Evolutionary conservation across 1,140 invertebrate genomes (phyloP), one percentile per base, ranked within the genome.

Genomic region (Aethina tumida): DNA sequence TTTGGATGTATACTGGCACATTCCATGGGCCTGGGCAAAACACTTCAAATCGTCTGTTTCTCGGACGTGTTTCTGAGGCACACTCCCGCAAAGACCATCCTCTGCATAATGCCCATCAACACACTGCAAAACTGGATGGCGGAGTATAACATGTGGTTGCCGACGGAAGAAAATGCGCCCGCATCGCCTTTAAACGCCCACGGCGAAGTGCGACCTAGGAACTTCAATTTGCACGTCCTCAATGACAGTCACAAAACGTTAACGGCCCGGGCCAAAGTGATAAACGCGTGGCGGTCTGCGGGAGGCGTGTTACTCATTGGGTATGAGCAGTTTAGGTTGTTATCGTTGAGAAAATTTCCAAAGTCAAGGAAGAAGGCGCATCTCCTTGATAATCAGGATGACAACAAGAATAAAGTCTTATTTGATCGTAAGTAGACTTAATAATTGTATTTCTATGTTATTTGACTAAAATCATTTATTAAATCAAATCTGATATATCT

Each of bases 11-110:
- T 99, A 49, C 68, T 99, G 14, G 95, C 96, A 4, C 96, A 99
- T 68, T 96, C 92, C 13, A 99, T 99, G 96, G 96, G 96, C 1
- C 69, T 99, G 10, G 96, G 96, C n/a, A 99, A 99, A 69, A 99
- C 96, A 0, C 70, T 99, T 25, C 95, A 97, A 68, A 83, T 97
- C 27, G 84, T 97, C 17, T 88, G 87, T 47, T 98, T 98, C 67
- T 87, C 86, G 58, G 93, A 98, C 65, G 83, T 97, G 45, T 97
- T 98, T 66, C 71, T 98, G 47, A 70, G 91, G 32, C 79, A 89
- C 56, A 96, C 92, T 0, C 72, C 73, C n/a, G 84, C 85, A 4
- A 87, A 80, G 56, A 86, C 81, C 19, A 89, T 97, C 3, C 64
- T 99, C 5, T 91, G 92, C 55, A 97, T 99, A 47, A 96, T 98